These are phyloP conservation scores for Kobus ellipsiprymnus DNA, from an alignment of 2,113 vertebrate genomes.

Conservation along the genomic window DNA sequence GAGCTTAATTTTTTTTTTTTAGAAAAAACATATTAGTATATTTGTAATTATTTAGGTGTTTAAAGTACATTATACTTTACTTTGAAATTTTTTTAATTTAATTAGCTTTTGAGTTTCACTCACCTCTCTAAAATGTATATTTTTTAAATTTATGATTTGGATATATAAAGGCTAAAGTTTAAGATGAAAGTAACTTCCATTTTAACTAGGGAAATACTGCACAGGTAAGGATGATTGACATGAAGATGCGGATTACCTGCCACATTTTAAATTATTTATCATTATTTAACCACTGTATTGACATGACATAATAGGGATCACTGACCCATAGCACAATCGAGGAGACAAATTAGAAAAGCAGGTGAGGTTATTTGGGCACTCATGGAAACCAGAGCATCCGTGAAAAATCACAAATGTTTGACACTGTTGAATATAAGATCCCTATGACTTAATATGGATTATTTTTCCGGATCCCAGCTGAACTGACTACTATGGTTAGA, in stretches of 20 bases:
- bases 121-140: neutral
- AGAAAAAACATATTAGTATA: neutral
- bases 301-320: constrained; percentile 38
- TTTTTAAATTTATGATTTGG: neutral
- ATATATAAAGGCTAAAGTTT: neutral
- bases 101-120: neutral
- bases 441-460: constrained; percentile 38
- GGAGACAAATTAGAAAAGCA: constrained; percentile 68
- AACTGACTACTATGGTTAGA: neutral
- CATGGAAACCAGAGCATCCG: constrained; percentile 54
- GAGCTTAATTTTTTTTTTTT: neutral
- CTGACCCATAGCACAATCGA: constrained; percentile 20
- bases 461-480: constrained; percentile 47
- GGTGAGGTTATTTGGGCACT: constrained; percentile 56
- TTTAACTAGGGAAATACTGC: neutral
- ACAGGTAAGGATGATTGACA: neutral
- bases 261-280: constrained; percentile 61
- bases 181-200: neutral
- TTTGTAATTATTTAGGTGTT: neutral
- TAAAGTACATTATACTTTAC: neutral
- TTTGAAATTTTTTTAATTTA: neutral
- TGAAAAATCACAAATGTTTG: constrained; percentile 68
- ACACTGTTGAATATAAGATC: constrained; percentile 45
- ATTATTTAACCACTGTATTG: constrained; percentile 61
- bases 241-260: constrained; percentile 21